A percentile compares a stretch with the other conserved stretches of the same genome.
Conservation (phyloP, 2,113 vertebrate genomes). For the Notothenia rossii region DNA sequence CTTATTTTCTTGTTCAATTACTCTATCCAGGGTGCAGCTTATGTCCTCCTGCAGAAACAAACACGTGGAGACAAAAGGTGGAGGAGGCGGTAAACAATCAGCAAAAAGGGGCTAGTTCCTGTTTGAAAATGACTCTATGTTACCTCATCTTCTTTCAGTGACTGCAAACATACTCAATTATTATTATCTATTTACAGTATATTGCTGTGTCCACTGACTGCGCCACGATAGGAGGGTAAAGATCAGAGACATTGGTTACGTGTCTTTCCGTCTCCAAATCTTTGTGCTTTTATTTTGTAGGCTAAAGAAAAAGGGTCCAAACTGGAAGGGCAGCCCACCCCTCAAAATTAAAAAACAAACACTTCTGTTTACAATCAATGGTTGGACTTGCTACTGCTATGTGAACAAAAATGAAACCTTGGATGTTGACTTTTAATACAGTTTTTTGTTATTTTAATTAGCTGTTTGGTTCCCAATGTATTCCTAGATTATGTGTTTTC, state of each 20-base stretch:
- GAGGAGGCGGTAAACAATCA: no score
- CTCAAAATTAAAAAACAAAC: no score
- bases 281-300: slow-evolving; percentile 11
- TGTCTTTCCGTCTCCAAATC: not conserved
- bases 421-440: not conserved
- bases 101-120: no score
- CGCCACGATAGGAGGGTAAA: not conserved
- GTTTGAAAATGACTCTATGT: not conserved
- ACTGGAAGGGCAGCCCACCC: not conserved
- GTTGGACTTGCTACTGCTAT: no score
- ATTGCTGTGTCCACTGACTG: not conserved
- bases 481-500: no score
- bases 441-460: no score
- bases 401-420: not conserved
- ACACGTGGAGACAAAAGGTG: not conserved
- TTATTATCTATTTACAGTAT: not conserved
- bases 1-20: slow-evolving; percentile 66
- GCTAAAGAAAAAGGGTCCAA: not conserved
- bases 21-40: slow-evolving; percentile 37
- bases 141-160: not conserved
- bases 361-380: not conserved
- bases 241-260: not conserved
- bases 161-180: not conserved
- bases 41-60: slow-evolving; percentile 67
- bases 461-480: no score